Evolutionary conservation across 1,140 invertebrate species (phyloP).

Genomic region (Magallana ariakensis): DNA sequence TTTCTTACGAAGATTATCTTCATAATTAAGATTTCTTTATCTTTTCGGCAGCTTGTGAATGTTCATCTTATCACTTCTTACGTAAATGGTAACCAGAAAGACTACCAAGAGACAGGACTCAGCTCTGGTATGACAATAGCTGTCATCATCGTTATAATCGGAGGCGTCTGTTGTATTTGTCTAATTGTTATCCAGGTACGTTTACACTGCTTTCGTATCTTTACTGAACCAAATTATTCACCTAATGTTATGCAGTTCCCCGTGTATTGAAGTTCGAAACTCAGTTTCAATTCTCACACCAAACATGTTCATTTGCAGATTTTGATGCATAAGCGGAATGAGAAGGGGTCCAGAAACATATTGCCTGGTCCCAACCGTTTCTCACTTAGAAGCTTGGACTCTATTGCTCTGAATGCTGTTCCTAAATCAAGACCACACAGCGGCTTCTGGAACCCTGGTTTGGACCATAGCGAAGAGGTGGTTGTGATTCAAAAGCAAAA

Average conservation of each 20-base stretch:
- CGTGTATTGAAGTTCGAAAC: too few species aligned
- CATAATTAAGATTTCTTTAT: background rate
- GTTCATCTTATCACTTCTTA: background rate
- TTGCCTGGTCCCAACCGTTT: slow-evolving; percentile 46
- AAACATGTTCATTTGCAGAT: slow-evolving; percentile 54
- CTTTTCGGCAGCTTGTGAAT: slow-evolving; percentile 2
- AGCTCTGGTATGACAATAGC: slow-evolving; percentile 70
- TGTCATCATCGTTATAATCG: slow-evolving; percentile 70
- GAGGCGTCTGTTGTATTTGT: slow-evolving; percentile 71
- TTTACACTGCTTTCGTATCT: background rate
- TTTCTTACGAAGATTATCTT: background rate
- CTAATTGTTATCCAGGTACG: slow-evolving; percentile 74
- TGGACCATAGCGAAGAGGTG: slow-evolving; percentile 62
- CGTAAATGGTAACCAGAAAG: background rate
- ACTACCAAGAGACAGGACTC: background rate
- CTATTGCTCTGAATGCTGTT: slow-evolving; percentile 72
- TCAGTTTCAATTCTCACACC: too few species aligned
- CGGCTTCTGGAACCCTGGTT: slow-evolving; percentile 72
- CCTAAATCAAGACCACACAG: slow-evolving; percentile 71
- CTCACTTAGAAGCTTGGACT: slow-evolving; percentile 69
- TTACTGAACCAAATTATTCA: too few species aligned
- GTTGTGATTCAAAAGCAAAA: background rate
- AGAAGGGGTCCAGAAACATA: slow-evolving; percentile 45
- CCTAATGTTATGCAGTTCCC: too few species aligned
- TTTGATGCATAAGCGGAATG: slow-evolving; percentile 54